Conservation (phyloP, 2,888 invertebrate genomes). For the Clunio marinus region DNA sequence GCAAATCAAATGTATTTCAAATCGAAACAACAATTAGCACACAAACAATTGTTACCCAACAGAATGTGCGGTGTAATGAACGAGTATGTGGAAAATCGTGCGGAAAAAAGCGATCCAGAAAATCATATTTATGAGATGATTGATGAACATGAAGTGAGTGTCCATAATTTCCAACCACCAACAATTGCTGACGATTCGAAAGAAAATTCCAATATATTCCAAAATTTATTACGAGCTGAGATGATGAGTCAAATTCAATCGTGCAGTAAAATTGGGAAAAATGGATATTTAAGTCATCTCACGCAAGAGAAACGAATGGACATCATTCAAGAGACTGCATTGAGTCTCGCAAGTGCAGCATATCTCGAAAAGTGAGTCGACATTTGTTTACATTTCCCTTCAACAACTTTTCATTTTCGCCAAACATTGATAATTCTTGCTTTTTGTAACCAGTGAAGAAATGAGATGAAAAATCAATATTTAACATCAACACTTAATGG, state of each 20-base stretch:
- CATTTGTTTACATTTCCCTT: background rate
- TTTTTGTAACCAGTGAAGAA: too few relatives aligned
- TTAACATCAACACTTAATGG: background rate
- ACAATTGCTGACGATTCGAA: background rate
- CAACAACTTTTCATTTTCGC: background rate
- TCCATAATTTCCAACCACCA: background rate
- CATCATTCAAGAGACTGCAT: slow-evolving; percentile 31
- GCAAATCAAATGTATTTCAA: background rate
- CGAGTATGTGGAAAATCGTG: slow-evolving; percentile 16
- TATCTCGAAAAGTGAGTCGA: slow-evolving; percentile 32
- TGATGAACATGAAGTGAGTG: slow-evolving; percentile 31
- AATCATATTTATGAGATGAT: slow-evolving; percentile 39
- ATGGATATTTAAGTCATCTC: slow-evolving; percentile 29
- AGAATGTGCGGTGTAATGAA: background rate
- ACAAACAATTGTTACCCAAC: background rate
- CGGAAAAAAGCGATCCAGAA: slow-evolving; percentile 33
- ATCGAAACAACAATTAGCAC: slow-evolving; percentile 4
- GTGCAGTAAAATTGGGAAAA: slow-evolving; percentile 2
- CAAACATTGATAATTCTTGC: background rate
- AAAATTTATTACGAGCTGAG: slow-evolving; percentile 31
- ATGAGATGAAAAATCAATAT: too few relatives aligned
- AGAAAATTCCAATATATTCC: slow-evolving; percentile 28
- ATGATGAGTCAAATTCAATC: slow-evolving; percentile 24
- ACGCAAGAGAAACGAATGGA: slow-evolving; percentile 34
- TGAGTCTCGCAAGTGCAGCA: slow-evolving; percentile 19